A percentile compares a stretch with the other conserved stretches of the same genome.
Conservation (phyloP, 2,888 invertebrate species). For the Cephonodes hylas region DNA sequence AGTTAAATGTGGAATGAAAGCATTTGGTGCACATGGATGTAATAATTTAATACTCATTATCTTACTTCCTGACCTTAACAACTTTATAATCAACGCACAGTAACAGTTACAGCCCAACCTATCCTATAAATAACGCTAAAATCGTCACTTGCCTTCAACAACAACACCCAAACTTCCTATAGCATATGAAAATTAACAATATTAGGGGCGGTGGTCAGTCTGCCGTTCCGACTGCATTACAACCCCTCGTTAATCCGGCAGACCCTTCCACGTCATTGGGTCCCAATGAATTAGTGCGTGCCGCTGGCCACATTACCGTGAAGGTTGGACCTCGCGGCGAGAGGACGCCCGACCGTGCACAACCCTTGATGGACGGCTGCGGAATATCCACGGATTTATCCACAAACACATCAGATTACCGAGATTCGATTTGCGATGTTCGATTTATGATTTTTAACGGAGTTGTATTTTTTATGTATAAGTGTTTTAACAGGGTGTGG, state of each 20-base stretch:
- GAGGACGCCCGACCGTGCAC: conserved; percentile 3
- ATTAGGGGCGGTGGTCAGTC: background rate
- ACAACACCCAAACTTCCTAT: no score
- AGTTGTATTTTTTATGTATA: background rate
- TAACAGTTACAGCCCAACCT: no score
- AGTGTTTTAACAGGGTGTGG: background rate
- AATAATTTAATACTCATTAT: no score
- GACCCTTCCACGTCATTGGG: conserved; percentile 58
- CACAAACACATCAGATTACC: background rate
- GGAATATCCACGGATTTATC: conserved; percentile 3
- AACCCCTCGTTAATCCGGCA: conserved; percentile 52
- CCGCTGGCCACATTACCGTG: conserved; percentile 9
- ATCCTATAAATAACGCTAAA: no score
- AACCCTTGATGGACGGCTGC: conserved; percentile 7
- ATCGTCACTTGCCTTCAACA: no score
- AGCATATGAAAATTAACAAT: background rate
- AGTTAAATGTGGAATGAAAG: no score
- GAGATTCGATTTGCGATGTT: background rate
- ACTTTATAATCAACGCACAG: no score
- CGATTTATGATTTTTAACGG: background rate
- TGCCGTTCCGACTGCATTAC: background rate
- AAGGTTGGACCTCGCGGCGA: background rate
- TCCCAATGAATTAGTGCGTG: conserved; percentile 42
- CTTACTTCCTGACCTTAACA: no score
- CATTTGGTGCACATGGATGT: no score